These are phyloP conservation scores for Crocallis elinguaria DNA, from an alignment of 2,888 invertebrate genomes.

Conservation along the genomic window DNA sequence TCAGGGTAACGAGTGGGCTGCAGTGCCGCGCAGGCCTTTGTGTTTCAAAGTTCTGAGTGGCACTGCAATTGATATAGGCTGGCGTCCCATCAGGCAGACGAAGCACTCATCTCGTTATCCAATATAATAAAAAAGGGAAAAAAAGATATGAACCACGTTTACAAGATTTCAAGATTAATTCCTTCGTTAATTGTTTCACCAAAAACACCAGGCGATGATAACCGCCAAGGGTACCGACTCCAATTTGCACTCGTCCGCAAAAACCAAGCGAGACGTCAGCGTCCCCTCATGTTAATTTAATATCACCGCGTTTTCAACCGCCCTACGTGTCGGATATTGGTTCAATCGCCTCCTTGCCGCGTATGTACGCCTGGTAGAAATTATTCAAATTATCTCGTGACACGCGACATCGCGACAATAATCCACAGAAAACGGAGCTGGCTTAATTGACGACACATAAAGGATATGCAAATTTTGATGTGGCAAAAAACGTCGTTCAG, in stretches of 20 bases:
- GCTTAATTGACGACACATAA: slow-evolving; percentile 34
- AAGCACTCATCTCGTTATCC: no score
- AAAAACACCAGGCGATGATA: slow-evolving; percentile 51
- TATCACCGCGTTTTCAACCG: slow-evolving; percentile 57
- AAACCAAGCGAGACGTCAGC: slow-evolving; percentile 49
- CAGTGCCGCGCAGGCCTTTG: no score
- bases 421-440: slow-evolving; percentile 34
- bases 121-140: no score
- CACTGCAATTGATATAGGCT: no score
- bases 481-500: no score
- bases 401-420: slow-evolving; percentile 19
- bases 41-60: no score
- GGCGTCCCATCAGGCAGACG: no score
- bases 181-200: background rate
- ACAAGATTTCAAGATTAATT: no score
- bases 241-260: slow-evolving; percentile 55
- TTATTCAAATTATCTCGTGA: slow-evolving; percentile 54
- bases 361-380: slow-evolving; percentile 47
- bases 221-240: slow-evolving; percentile 42
- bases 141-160: no score
- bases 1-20: no score
- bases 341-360: slow-evolving; percentile 51
- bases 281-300: slow-evolving; percentile 72
- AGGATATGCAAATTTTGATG: background rate
- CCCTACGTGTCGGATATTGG: slow-evolving; percentile 56